Base-by-base conservation (phyloP, 2,888 invertebrate genomes). In the Anthophora plumipes region DNA sequence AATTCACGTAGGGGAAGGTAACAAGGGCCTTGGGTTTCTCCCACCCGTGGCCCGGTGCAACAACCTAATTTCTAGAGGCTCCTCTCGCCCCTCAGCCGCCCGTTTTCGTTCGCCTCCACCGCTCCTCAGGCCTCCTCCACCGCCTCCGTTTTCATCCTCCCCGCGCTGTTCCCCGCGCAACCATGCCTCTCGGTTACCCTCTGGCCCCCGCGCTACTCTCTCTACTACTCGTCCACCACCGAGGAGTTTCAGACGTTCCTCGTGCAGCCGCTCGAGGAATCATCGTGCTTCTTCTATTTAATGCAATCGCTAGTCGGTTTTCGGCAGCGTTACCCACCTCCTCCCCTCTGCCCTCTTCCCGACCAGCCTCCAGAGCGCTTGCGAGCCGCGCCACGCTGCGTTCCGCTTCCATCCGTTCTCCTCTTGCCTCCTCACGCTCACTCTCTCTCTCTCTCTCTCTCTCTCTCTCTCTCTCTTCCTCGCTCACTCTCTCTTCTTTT, bases 51-150 rank as follows among this genome's bases (percentile, higher is more conserved):
- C 89, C 88, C 92, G 91, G 92, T 93, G 93, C 92, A 93, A 92
- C 93, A 92, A 93, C 92, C 93, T 93, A 93, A 93, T 93, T 93
- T 93, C 93, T 93, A 93, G 93, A 93, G 89, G 89, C 90, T 89
- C 91, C 86, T 82, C 86, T 83, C 78, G 83, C 85, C 84, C 81
- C 85, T 70, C 74, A 43, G n/a, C 31, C 63, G 17, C 52, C 77
- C 81, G 77, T 75, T 82, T 67, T 68, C 52, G 55, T 70, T 66
- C 64, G 69, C 74, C 81, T 80, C 82, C 66, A 2, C 20, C 60
- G 6, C 78, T 64, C 61, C 80, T 54, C 59, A 71, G 31, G 37
- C 75, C 78, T 48, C 78, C 74, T 57, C 81, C 76, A 46, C 80
- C 77, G 68, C 85, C 78, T 76, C 82, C 84, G 69, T 80, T 82